These are phyloP conservation scores for Catotricha subobsoleta DNA, from an alignment of 2,888 invertebrate species.

Conservation along the genomic window DNA sequence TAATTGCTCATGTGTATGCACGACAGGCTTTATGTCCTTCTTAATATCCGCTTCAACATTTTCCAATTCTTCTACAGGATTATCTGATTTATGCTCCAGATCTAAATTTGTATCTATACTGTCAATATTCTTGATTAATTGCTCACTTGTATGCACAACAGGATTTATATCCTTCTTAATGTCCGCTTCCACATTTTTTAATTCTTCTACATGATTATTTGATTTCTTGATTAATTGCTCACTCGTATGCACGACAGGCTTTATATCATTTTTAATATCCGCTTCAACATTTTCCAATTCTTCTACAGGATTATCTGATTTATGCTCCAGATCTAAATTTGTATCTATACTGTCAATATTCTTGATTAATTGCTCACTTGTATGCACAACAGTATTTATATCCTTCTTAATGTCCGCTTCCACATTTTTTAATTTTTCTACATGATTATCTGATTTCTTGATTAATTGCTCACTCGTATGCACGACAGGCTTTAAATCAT, in stretches of 20 bases:
- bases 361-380: neutral
- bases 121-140: neutral
- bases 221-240: no score
- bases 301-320: neutral
- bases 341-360: neutral
- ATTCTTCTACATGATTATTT: neutral
- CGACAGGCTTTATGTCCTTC: no score
- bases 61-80: neutral
- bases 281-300: neutral
- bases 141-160: neutral
- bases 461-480: no score
- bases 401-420: neutral
- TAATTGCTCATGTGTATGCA: no score
- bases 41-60: no score
- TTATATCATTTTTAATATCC: no score
- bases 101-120: neutral
- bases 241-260: no score
- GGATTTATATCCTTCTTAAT: conserved; percentile 2
- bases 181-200: conserved; percentile 4
- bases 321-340: neutral
- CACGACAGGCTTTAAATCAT: no score
- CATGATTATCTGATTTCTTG: no score
- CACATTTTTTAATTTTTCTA: neutral
- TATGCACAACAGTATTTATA: neutral
- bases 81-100: neutral